These are phyloP conservation scores for Nasonia giraulti DNA, from an alignment of 1,140 invertebrate genomes.

Conservation along the genomic window DNA sequence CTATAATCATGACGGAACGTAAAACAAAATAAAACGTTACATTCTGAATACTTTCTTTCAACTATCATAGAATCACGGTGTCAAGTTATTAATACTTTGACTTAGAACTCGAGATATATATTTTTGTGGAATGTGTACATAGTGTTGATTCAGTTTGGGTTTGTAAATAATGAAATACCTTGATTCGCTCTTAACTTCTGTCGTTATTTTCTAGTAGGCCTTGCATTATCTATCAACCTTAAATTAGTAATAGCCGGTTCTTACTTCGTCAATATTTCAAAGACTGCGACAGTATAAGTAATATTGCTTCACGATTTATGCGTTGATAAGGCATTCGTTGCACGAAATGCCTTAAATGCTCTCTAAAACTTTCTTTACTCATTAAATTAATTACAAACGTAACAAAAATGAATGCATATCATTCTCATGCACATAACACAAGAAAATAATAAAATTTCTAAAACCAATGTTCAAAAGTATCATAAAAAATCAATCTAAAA, in stretches of 20 bases:
- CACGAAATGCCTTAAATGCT: background rate
- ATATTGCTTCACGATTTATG: background rate
- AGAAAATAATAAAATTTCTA: background rate
- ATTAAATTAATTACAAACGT: background rate
- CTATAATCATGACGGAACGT: background rate
- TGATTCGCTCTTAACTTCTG: background rate
- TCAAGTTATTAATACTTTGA: background rate
- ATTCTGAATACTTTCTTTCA: background rate
- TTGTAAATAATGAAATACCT: background rate
- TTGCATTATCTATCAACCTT: background rate
- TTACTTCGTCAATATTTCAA: background rate
- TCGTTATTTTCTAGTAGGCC: background rate
- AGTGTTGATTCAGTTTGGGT: background rate
- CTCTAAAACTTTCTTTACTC: background rate
- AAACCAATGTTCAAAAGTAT: background rate
- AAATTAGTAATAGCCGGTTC: background rate
- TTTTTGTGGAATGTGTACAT: background rate
- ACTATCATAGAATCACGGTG: background rate
- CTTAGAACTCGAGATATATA: background rate
- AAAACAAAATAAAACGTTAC: background rate
- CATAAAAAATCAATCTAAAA: background rate
- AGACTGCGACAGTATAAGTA: background rate
- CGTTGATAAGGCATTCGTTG: background rate
- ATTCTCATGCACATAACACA: background rate
- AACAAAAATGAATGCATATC: background rate